Conservation (phyloP, 1,140 invertebrate species). For the Diprion similis region DNA sequence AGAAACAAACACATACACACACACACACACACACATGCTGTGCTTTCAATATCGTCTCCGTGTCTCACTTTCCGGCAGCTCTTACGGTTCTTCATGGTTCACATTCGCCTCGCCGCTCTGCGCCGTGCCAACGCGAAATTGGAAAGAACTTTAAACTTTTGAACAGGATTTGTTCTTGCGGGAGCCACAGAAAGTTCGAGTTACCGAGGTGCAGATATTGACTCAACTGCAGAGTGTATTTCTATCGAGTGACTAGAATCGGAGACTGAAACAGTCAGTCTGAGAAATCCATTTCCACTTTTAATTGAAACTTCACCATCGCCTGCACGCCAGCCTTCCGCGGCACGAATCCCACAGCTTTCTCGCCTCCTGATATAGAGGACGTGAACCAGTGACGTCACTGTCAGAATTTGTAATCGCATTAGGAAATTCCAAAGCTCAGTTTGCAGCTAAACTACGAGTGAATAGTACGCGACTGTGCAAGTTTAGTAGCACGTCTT, state of each 20-base stretch:
- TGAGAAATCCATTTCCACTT: conserved; percentile 2
- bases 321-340: not conserved
- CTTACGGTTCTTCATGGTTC: too few species aligned
- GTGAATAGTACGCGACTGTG: too few species aligned
- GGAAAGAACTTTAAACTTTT: conserved; percentile 3
- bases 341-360: not conserved
- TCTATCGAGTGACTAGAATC: conserved; percentile 1
- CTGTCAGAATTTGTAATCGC: not conserved
- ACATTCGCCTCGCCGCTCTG: too few species aligned
- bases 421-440: not conserved
- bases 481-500: too few species aligned
- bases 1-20: too few species aligned
- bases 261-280: not conserved
- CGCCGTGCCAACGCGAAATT: not conserved
- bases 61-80: too few species aligned
- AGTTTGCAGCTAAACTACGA: too few species aligned
- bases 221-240: conserved; percentile 1
- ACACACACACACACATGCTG: too few species aligned
- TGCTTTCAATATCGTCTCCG: too few species aligned
- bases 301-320: not conserved
- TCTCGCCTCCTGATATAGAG: not conserved
- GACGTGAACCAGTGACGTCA: conserved; percentile 1
- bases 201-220: not conserved
- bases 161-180: not conserved
- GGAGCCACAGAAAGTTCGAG: conserved; percentile 4